A percentile compares a stretch with the other conserved stretches of the same genome.
Evolutionary conservation across 2,888 invertebrate species (phyloP).

Genomic region (Thecocarcelia acutangulata): DNA sequence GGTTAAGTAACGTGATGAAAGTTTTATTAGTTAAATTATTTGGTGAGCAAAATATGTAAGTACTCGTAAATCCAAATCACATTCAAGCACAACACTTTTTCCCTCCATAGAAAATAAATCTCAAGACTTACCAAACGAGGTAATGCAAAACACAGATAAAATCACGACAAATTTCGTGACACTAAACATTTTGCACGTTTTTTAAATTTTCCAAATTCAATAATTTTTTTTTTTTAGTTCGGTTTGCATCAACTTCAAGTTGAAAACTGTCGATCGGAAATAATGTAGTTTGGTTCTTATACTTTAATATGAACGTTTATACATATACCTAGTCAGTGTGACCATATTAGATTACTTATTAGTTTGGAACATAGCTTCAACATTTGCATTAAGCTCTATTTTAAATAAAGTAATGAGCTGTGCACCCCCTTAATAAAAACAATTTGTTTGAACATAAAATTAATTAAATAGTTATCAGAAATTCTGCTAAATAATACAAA

Average conservation of each 20-base stretch:
- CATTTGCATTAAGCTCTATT: too few species aligned
- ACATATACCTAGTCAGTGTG: neutral
- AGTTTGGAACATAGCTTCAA: too few species aligned
- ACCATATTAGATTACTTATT: too few species aligned
- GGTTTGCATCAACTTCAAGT: slow-evolving; percentile 21
- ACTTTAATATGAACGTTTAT: neutral
- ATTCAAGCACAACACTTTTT: too few species aligned
- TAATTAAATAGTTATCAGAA: too few species aligned
- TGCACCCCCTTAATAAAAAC: too few species aligned
- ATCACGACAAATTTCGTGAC: slow-evolving; percentile 38
- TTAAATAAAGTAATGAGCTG: too few species aligned
- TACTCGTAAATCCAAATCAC: too few species aligned
- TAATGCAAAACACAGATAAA: slow-evolving; percentile 24
- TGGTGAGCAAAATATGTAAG: neutral
- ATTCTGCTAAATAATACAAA: too few species aligned
- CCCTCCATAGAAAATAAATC: too few species aligned
- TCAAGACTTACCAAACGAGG: slow-evolving; percentile 55
- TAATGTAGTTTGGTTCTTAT: slow-evolving; percentile 52
- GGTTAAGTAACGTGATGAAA: neutral
- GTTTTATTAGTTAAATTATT: neutral
- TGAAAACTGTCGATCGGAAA: slow-evolving; percentile 49
- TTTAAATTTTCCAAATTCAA: neutral
- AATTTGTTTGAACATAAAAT: too few species aligned
- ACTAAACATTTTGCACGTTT: slow-evolving; percentile 48
- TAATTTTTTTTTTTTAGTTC: slow-evolving; percentile 16